A percentile compares a stretch with the other conserved stretches of the same genome.
These are phyloP conservation scores for Acropternis orthonyx DNA, from an alignment of 2,797 vertebrate genomes.

Conservation along the genomic window DNA sequence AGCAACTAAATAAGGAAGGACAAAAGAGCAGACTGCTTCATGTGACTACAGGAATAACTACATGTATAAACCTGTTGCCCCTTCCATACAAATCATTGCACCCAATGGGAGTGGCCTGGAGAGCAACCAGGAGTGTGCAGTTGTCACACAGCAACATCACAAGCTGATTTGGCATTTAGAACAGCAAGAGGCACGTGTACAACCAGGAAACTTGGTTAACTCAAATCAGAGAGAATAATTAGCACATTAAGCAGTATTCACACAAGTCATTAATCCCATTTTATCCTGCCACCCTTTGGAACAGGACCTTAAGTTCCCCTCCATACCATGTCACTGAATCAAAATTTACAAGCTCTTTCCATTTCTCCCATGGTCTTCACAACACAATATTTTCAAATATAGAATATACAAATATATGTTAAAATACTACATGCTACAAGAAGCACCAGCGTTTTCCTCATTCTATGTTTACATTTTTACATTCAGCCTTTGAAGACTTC, in stretches of 20 bases:
- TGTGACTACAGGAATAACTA: neutral
- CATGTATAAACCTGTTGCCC: neutral
- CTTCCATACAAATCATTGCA: neutral
- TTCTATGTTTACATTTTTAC: neutral
- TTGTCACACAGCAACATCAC: neutral
- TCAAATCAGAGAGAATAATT: neutral
- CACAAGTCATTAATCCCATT: fast-evolving
- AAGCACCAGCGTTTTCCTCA: neutral
- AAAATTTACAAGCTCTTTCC: neutral
- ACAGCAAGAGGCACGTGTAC: neutral
- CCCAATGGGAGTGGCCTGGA: neutral
- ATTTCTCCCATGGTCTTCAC: neutral
- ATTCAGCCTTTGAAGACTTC: neutral
- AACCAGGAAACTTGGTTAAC: neutral
- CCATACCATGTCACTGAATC: neutral
- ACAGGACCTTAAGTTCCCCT: neutral
- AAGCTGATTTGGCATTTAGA: fast-evolving
- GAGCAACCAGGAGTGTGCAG: fast-evolving
- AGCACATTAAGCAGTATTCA: neutral
- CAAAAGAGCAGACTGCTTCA: neutral
- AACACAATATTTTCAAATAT: neutral
- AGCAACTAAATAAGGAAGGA: neutral
- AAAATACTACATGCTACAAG: neutral
- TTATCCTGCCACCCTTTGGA: neutral
- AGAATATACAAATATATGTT: neutral